Evolutionary conservation across 1,140 invertebrate genomes (phyloP).

Genomic region (Probaryconus sp.): DNA sequence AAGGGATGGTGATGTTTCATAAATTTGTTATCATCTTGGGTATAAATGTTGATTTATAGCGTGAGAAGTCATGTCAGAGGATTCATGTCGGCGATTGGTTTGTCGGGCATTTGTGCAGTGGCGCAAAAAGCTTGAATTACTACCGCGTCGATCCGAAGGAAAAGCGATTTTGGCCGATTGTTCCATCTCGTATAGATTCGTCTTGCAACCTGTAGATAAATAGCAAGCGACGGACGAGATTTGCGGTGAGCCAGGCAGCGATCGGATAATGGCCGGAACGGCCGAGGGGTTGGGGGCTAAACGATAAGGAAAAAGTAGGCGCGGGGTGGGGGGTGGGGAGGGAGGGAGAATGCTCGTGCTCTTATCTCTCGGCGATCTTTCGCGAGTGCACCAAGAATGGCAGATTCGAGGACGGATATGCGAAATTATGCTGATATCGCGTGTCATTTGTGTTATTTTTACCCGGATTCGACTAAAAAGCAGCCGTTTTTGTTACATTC

Average conservation of each 20-base stretch:
- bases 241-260: constrained; percentile 64
- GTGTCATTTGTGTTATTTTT: constrained; percentile 62
- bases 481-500: constrained; percentile 50
- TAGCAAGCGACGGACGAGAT: constrained; percentile 66
- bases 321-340: constrained; percentile 6
- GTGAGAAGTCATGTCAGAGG: constrained; percentile 16
- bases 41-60: constrained; percentile 57
- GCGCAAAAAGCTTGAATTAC: constrained; percentile 59
- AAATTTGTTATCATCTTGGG: constrained; percentile 54
- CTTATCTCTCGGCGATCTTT: constrained; percentile 74
- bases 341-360: constrained; percentile 51
- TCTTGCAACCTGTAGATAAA: constrained; percentile 68
- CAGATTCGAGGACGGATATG: constrained; percentile 62
- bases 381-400: constrained; percentile 73
- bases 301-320: constrained; percentile 59
- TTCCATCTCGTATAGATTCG: constrained; percentile 67
- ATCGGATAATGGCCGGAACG: constrained; percentile 64
- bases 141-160: constrained; percentile 57
- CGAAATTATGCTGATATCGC: constrained; percentile 63
- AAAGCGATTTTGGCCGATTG: constrained; percentile 65
- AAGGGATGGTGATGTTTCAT: constrained; percentile 34
- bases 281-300: constrained; percentile 49
- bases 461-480: constrained; percentile 54
- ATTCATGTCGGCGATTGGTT: constrained; percentile 36
- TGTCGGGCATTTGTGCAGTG: constrained; percentile 24